phyloP scores from a whole-genome alignment of 2,888 invertebrate genomes.

The Drosophila mercatorum region DNA sequence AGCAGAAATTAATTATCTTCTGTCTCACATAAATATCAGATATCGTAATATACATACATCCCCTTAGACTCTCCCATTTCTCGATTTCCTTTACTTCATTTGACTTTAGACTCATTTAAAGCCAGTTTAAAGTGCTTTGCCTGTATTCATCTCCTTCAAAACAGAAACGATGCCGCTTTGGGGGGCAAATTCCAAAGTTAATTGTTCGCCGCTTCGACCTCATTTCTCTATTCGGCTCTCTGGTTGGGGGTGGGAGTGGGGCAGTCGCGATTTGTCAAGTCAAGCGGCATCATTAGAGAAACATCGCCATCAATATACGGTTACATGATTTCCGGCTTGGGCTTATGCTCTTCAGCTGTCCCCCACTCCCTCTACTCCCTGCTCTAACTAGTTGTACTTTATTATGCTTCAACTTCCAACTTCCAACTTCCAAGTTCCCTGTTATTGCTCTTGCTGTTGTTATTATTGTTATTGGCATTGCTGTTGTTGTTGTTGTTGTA shows the following conservation, averaged over 20 bases:
- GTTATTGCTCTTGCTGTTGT: slow-evolving; percentile 42
- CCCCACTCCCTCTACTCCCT: not conserved
- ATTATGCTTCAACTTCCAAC: slow-evolving; percentile 62
- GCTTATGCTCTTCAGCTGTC: not conserved
- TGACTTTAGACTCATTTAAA: not conserved
- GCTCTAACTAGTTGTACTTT: slow-evolving; percentile 47
- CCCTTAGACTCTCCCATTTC: no score
- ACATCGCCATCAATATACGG: slow-evolving; percentile 55
- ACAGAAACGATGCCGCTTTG: not conserved
- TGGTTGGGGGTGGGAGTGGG: no score
- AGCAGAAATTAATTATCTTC: not conserved
- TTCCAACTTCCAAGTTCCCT: slow-evolving; percentile 45
- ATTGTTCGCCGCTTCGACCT: slow-evolving; percentile 36
- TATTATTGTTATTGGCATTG: slow-evolving; percentile 25
- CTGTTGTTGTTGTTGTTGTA: slow-evolving; percentile 7
- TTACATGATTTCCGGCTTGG: slow-evolving; percentile 39
- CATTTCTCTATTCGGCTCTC: slow-evolving; percentile 14
- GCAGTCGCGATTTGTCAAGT: slow-evolving; percentile 52
- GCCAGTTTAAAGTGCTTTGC: not conserved
- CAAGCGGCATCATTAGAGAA: slow-evolving; percentile 52
- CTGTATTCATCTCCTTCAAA: no score
- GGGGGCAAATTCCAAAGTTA: slow-evolving; percentile 18
- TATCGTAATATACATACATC: not conserved
- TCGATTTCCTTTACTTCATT: no score
- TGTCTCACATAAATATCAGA: not conserved